Evolutionary conservation across 2,888 invertebrate species (phyloP).

Genomic region (Suillia variegata): DNA sequence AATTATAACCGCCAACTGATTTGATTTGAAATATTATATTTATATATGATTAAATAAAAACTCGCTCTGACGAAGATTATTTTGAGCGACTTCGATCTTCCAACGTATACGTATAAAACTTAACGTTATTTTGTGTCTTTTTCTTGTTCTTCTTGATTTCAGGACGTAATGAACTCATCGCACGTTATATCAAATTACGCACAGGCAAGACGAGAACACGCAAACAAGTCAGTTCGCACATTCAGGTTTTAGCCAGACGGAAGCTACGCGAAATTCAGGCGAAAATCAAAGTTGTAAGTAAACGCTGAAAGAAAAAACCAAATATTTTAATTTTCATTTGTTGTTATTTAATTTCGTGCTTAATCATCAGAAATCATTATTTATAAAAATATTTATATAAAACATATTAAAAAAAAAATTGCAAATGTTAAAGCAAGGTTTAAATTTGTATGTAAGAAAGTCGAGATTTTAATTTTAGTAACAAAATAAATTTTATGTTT

Average conservation of each 20-base stretch:
- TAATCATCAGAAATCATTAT: slow-evolving; percentile 16
- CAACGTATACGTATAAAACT: no score
- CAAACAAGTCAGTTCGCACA: slow-evolving; percentile 99
- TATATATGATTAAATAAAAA: no score
- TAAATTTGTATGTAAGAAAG: no score
- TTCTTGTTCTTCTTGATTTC: slow-evolving; percentile 60
- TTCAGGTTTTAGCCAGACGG: slow-evolving; percentile 98
- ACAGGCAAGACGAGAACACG: slow-evolving; percentile 99
- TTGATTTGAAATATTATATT: no score
- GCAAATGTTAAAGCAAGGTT: no score
- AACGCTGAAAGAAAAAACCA: slow-evolving; percentile 30
- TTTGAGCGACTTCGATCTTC: no score
- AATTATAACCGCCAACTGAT: no score
- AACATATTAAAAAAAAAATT: not conserved
- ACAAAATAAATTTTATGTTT: no score
- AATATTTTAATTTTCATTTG: not conserved
- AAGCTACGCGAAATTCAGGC: slow-evolving; percentile 98
- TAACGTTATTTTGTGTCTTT: slow-evolving; percentile 21
- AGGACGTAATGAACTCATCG: slow-evolving; percentile 99
- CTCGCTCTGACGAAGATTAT: no score
- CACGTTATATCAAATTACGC: slow-evolving; percentile 98
- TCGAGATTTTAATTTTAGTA: no score
- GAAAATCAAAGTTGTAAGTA: slow-evolving; percentile 94
- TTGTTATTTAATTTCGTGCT: slow-evolving; percentile 13
- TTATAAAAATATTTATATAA: not conserved